Evolutionary conservation across 2,888 invertebrate genomes (phyloP), one percentile per base, ranked within the genome.

Genomic region (Philereme vetulata): DNA sequence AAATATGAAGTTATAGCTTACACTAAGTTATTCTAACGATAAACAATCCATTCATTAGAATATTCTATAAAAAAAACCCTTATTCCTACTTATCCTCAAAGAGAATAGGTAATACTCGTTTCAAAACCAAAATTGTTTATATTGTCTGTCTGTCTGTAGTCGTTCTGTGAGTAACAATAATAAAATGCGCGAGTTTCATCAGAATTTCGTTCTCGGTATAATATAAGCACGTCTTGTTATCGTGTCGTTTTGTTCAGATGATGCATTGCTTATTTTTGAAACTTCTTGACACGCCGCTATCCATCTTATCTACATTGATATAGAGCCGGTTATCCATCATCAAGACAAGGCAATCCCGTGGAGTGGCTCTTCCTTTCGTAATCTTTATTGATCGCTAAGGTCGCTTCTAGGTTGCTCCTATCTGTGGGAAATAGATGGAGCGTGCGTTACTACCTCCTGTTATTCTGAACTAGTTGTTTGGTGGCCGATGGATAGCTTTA

Each of bases 311-410:
- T 32, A 9, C 32, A 53, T 52, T 56, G 60, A 53, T 45, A 53
- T 49, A 61, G 45, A 49, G 61, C 61, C 47, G 56, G 61, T 35
- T 54, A 61, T 61, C 61, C 56, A 56, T 61, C 61, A 60, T 40
- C 32, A 51, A 42, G 60, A 51, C 60, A 51, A 51, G 60, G 56
- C 61, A 61, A 53, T 56, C 48, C 61, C 45, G 52, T 11, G 46
- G 56, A 56, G 56, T 52, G 60, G 44, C 51, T 60, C 53, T 34
- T 49, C 49, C 8, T 21, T 21, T 1, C 48, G 52, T 61, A 61
- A 61, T 61, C 61, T 61, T 53, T 61, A 61, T 61, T 42, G 61
- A 61, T 61, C 52, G 56, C 44, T 42, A 52, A n/a, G 8, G 44
- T 38, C 59, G 50, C 49, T 53, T 59, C 59, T 40, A 54, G 59